Evolutionary conservation across 2,888 invertebrate genomes (phyloP), one percentile per base, ranked within the genome.

Genomic region (Drosophila multiciliata): DNA sequence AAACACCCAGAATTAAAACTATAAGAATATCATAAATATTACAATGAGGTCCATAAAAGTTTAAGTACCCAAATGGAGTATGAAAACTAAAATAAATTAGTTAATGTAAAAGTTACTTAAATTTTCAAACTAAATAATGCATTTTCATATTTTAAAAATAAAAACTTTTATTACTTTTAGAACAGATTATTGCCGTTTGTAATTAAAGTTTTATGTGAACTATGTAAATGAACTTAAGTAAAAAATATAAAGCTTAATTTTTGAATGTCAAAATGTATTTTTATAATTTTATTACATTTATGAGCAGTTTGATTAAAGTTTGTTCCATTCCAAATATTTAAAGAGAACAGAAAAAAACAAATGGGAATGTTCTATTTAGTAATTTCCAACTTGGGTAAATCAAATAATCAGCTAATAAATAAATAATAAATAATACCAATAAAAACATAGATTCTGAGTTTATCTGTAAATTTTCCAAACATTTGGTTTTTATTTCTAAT

Each of bases 1-100:
- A 5, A 29, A 29, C 29, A 29, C 29, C 5, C 29, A 6, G 29
- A 38, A 57, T 63, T 53, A 55, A 62, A 45, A 35, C 57, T 26
- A 6, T 29, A n/a, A n/a, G 33, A 20, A 36, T 45, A 35, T 20
- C 35, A 49, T 29, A 58, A 52, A 23, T 32, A 29, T 38, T 29
- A 0, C 11, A 42, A 42, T 20, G 2, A 42, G 5, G 11, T 12
- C 12, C 36, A 12, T 9, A 36, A 20, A 12, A 4, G 6, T 42
- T 8, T 17, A 38, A 38, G 17, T 38, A 38, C 8, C 38, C 38
- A 38, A 38, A 38, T 17, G 17, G 3, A 3, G 3, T 3, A 38
- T 38, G 17, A 42, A n/a, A 42, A n/a, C n/a, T 11, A 11, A 42
- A 11, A 42, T 42, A 1, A 42, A 20, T 20, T 42, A 20, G 11